Evolutionary conservation across 2,888 invertebrate species (phyloP), one percentile per base, ranked within the genome.

Genomic region (Candidula unifasciata): DNA sequence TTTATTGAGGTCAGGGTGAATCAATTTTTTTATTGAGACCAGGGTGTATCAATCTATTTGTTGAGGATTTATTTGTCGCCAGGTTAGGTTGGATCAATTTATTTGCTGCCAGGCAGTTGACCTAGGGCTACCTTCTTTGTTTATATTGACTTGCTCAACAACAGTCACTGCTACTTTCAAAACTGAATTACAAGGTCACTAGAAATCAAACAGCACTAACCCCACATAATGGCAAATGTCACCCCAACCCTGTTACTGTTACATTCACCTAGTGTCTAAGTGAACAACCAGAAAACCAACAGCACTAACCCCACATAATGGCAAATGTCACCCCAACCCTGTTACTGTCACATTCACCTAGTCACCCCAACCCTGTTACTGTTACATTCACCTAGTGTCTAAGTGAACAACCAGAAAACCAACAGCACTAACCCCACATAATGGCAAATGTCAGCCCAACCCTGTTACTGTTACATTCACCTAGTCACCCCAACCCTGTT

Each of bases 401-500:
- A 94, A 52, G 98, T 95, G 87, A 96, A 95, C 30, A 96, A 93
- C 24, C 98, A 10, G 44, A n/a, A 30, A 30, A 2, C 27, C 2
- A 27, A n/a, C n/a, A 44, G 60, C 21, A 83, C 92, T 87, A 94
- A 94, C 97, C 97, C 87, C 97, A 97, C 52, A 96, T 95, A 89
- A 98, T 97, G 74, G 97, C 96, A 94, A 98, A 98, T 0, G 95
- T 95, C 77, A 97, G 95, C 89, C 95, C 95, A 0, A 96, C 97
- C 93, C 97, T 97, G 86, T 96, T 95, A 0, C 96, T 98, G 88
- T 96, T 96, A 94, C 98, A 98, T n/a, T 96, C 95, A 94, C 98
- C 98, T 2, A 96, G 95, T 1, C 97, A 97, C 85, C 96, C 94
- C 54, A 98, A 95, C 87, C 96, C 95, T 30, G 96, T 93, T 21